A percentile compares a stretch with the other conserved stretches of the same genome.
Conservation (phyloP, 2,888 invertebrate genomes). For the Lissocephala sabroskyi region DNA sequence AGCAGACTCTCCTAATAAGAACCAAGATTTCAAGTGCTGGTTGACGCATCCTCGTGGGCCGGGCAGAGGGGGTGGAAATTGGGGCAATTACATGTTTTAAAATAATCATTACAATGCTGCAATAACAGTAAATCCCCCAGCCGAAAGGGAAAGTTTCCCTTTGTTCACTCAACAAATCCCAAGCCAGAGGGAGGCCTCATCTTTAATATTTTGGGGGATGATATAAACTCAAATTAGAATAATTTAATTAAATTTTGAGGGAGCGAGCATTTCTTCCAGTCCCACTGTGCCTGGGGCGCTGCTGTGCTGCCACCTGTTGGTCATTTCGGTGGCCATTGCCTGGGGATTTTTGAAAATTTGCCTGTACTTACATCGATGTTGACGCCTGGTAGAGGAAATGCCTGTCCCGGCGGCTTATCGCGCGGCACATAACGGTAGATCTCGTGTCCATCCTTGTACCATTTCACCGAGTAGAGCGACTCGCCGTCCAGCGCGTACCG, state of each 20-base stretch:
- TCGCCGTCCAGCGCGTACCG: constrained; percentile 88
- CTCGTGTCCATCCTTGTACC: constrained; percentile 93
- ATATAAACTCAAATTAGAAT: constrained; percentile 53
- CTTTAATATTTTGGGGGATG: too few relatives aligned
- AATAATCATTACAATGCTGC: constrained; percentile 60
- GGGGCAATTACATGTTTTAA: constrained; percentile 54
- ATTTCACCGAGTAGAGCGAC: constrained; percentile 89
- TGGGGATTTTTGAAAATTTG: too few relatives aligned
- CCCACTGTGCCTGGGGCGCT: not conserved
- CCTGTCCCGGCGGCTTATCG: constrained; percentile 85
- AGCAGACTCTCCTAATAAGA: not conserved
- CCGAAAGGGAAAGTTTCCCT: too few relatives aligned
- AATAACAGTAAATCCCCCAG: constrained; percentile 47
- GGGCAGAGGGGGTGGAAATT: constrained; percentile 11
- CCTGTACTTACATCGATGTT: constrained; percentile 88
- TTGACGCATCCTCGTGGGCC: too few relatives aligned
- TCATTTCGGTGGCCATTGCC: too few relatives aligned
- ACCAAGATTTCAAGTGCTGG: too few relatives aligned
- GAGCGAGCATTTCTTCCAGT: too few relatives aligned
- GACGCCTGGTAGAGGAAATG: constrained; percentile 85
- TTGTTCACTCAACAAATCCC: too few relatives aligned
- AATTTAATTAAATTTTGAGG: constrained; percentile 62
- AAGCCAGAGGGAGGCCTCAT: too few relatives aligned
- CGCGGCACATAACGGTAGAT: constrained; percentile 90
- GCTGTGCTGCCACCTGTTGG: not conserved